These are phyloP conservation scores for Huso huso DNA, from an alignment of 2,797 vertebrate genomes.

Conservation along the genomic window DNA sequence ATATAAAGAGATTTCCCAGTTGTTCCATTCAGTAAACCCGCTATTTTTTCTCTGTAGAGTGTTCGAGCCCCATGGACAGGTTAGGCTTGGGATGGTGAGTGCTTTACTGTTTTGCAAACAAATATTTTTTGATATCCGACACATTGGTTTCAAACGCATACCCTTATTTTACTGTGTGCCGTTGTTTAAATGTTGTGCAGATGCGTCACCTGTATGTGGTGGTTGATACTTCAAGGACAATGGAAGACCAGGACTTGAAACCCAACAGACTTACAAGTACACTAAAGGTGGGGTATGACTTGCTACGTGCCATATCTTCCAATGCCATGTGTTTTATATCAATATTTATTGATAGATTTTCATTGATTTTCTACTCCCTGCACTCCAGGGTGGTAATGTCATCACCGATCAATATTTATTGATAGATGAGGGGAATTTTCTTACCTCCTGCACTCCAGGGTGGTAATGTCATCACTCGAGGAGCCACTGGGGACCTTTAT, in stretches of 20 bases:
- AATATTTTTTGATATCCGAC: too few relatives aligned
- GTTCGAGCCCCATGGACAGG: conserved; percentile 81
- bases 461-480: too few relatives aligned
- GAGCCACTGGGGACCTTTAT: too few relatives aligned
- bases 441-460: too few relatives aligned
- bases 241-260: conserved; percentile 96
- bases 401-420: too few relatives aligned
- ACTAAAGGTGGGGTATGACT: conserved; percentile 51
- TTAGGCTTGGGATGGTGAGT: conserved; percentile 92
- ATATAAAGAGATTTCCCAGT: too few relatives aligned
- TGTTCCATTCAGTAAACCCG: background rate
- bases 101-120: background rate
- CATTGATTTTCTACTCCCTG: too few relatives aligned
- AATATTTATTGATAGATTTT: background rate
- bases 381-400: too few relatives aligned
- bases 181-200: conserved; percentile 44
- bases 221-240: conserved; percentile 87
- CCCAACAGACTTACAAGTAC: conserved; percentile 81
- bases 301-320: background rate
- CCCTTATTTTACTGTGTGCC: background rate
- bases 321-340: background rate
- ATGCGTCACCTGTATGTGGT: conserved; percentile 93
- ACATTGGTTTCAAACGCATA: background rate
- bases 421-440: too few relatives aligned
- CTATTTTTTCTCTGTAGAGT: conserved; percentile 55